phyloP scores from a whole-genome alignment of 1,140 invertebrate genomes.

The Orchesella cincta region DNA sequence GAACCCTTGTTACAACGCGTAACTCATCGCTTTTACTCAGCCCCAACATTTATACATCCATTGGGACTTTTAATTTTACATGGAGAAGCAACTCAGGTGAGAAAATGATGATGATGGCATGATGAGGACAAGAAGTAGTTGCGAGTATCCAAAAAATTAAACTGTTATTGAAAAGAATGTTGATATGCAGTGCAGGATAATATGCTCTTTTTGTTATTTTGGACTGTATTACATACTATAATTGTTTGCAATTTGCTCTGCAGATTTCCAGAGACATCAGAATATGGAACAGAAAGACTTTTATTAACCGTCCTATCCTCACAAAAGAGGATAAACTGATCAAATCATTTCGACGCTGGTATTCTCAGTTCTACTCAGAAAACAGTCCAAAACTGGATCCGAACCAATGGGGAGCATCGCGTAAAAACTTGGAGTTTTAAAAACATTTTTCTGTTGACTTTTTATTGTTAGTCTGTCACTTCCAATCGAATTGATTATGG shows the following conservation, averaged over 20 bases:
- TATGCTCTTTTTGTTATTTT: slow-evolving; percentile 15
- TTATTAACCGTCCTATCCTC: slow-evolving; percentile 68
- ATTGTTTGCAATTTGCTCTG: slow-evolving; percentile 52
- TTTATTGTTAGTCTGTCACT: slow-evolving; percentile 10
- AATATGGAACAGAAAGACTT: slow-evolving; percentile 87
- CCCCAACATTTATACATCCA: slow-evolving; percentile 61
- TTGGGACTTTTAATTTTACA: slow-evolving; percentile 70
- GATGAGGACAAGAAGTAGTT: too few species aligned
- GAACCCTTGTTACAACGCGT: slow-evolving; percentile 77
- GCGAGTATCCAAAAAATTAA: too few species aligned
- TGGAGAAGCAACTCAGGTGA: slow-evolving; percentile 75
- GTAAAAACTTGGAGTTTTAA: slow-evolving; percentile 38
- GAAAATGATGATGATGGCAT: too few species aligned
- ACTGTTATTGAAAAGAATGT: too few species aligned
- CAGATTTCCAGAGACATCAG: slow-evolving; percentile 82
- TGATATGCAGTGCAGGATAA: too few species aligned
- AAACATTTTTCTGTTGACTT: background rate
- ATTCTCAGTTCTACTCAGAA: slow-evolving; percentile 80
- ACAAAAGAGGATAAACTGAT: slow-evolving; percentile 75
- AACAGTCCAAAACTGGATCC: slow-evolving; percentile 63
- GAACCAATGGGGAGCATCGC: slow-evolving; percentile 9
- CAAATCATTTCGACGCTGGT: slow-evolving; percentile 76
- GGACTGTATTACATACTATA: background rate
- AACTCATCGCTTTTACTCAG: slow-evolving; percentile 72
- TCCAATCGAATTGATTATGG: background rate